Conservation (phyloP, 1,140 invertebrate genomes). For the Elysia chlorotica region DNA sequence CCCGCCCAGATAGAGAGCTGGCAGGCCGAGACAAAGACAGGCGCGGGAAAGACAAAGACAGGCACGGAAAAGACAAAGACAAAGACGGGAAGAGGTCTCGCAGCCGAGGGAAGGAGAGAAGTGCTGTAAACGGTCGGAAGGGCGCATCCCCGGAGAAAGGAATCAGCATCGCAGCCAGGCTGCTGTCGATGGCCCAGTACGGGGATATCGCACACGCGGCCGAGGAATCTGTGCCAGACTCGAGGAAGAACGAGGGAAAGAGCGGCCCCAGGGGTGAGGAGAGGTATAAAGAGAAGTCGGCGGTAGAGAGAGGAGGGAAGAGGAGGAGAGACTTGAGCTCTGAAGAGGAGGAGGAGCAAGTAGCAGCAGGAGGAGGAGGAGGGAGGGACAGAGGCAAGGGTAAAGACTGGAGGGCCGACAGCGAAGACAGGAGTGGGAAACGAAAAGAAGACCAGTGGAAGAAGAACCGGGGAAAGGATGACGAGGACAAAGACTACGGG, state of each 20-base stretch:
- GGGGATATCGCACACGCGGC: not conserved
- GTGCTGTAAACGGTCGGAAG: not conserved
- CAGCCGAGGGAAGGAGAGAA: not conserved
- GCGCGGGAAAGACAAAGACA: not conserved
- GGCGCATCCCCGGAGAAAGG: too few relatives aligned
- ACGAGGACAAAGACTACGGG: not conserved
- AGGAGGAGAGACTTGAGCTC: not conserved
- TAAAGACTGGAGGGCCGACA: not conserved
- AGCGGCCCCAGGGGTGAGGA: not conserved
- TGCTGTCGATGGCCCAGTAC: conserved; percentile 17
- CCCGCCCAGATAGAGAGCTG: not conserved
- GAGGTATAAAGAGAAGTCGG: not conserved
- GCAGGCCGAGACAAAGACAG: not conserved
- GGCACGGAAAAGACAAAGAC: not conserved
- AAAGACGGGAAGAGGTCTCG: conserved; percentile 4
- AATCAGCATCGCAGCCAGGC: conserved; percentile 16
- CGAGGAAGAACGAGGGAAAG: conserved; percentile 18
- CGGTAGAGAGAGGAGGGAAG: not conserved
- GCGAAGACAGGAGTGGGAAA: not conserved
- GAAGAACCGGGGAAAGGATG: not conserved
- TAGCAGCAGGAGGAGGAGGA: too few relatives aligned
- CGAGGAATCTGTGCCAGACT: conserved; percentile 12
- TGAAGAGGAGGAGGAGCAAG: not conserved
- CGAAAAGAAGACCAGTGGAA: not conserved
- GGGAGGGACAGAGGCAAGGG: not conserved